phyloP scores from a whole-genome alignment of 2,113 vertebrate genomes.

The Lophochroa leadbeateri region DNA sequence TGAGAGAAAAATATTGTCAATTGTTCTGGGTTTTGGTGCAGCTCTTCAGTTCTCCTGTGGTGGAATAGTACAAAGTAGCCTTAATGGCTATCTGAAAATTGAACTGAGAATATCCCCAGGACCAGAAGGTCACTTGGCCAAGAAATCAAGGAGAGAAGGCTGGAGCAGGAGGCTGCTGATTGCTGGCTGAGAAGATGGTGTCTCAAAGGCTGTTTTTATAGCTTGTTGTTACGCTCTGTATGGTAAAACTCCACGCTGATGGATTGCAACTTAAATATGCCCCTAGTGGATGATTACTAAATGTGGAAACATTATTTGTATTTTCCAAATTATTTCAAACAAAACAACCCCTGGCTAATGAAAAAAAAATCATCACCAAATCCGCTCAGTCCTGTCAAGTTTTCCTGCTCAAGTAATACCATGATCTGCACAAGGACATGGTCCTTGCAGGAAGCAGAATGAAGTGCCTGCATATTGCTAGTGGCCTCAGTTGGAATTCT shows the following conservation, averaged over 20 bases:
- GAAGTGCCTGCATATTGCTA: background rate
- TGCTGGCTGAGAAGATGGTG: background rate
- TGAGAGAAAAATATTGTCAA: background rate
- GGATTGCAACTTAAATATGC: conserved; percentile 20
- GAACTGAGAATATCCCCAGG: background rate
- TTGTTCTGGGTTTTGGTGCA: conserved; percentile 17
- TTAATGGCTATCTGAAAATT: conserved; percentile 1
- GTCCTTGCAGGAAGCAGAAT: background rate
- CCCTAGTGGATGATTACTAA: background rate
- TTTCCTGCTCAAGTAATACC: background rate
- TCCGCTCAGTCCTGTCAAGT: background rate
- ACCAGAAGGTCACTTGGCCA: background rate
- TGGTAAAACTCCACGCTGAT: background rate
- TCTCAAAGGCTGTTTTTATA: background rate
- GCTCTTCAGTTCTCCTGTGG: background rate
- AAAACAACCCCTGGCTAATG: background rate
- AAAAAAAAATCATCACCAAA: conserved; percentile 5
- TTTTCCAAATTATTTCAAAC: conserved; percentile 38
- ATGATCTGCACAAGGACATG: background rate
- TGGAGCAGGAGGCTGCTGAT: background rate
- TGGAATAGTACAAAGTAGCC: background rate
- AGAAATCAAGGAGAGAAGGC: background rate
- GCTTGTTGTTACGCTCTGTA: background rate
- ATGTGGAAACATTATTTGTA: conserved; percentile 39
- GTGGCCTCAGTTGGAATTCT: conserved; percentile 20